These are phyloP conservation scores for Drosophila funebris DNA, from an alignment of 1,140 invertebrate genomes.

Conservation along the genomic window DNA sequence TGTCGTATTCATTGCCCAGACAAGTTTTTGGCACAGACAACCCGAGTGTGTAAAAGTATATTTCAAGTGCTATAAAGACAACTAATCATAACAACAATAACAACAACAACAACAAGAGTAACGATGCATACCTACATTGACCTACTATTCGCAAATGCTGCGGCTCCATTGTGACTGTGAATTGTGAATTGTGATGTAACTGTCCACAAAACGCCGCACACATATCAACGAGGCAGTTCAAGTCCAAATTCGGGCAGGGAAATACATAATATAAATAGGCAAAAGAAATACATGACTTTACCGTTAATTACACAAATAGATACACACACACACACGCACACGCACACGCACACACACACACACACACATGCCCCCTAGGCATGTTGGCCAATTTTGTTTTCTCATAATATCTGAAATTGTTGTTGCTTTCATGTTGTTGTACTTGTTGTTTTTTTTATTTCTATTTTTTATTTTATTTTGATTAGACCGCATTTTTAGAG, in stretches of 20 bases:
- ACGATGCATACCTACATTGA: constrained; percentile 62
- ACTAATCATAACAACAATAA: constrained; percentile 31
- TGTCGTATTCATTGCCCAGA: neutral
- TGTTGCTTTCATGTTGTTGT: constrained; percentile 18
- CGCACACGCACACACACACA: neutral
- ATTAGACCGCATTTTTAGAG: constrained; percentile 76
- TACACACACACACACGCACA: constrained; percentile 2
- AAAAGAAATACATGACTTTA: constrained; percentile 60
- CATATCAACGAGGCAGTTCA: constrained; percentile 82
- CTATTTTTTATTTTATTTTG: constrained; percentile 26
- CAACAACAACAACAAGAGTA: neutral
- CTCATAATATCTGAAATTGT: constrained; percentile 68
- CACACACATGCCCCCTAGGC: neutral
- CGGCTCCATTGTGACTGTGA: constrained; percentile 39
- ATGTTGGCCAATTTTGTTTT: constrained; percentile 74
- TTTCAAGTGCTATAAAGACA: no score
- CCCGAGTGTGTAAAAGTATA: neutral
- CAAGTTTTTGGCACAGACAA: neutral
- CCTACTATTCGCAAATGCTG: constrained; percentile 78
- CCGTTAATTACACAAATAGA: constrained; percentile 71
- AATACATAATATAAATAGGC: constrained; percentile 48
- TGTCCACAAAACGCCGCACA: constrained; percentile 77
- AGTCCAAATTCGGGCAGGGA: constrained; percentile 71
- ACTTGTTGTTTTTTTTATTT: constrained; percentile 35
- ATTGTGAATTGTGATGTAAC: constrained; percentile 70